Percentiles rank a stretch among this genome's conserved stretches.
Conservation (phyloP, 2,113 vertebrate genomes). For the Lycaon pictus region DNA sequence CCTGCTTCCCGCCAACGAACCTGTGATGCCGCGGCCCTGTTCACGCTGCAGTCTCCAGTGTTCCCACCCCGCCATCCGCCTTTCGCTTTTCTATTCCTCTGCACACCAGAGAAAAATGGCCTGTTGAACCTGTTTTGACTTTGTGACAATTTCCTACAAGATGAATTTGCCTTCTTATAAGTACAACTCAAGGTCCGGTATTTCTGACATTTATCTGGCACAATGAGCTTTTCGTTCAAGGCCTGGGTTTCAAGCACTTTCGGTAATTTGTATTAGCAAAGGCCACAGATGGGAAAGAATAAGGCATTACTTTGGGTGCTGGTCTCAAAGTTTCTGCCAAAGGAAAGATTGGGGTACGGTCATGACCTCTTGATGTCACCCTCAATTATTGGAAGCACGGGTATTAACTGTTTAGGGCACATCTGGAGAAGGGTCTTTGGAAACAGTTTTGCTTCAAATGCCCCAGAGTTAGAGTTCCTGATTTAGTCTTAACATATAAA, state of each 20-base stretch:
- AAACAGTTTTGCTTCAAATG: neutral
- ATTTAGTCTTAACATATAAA: neutral
- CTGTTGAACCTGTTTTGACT: neutral
- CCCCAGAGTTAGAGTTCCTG: neutral
- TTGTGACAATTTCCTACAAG: conserved; percentile 10
- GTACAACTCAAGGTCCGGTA: neutral
- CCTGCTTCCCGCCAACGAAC: neutral
- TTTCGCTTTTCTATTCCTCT: neutral
- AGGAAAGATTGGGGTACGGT: neutral
- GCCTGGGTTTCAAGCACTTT: neutral
- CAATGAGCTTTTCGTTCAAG: conserved; percentile 49
- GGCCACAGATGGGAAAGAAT: neutral
- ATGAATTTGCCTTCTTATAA: conserved; percentile 55
- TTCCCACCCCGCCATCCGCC: neutral
- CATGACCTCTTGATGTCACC: conserved; percentile 14
- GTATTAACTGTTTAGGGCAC: neutral
- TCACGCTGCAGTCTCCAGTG: neutral
- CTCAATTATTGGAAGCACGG: neutral
- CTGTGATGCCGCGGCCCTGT: neutral
- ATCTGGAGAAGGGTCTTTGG: neutral
- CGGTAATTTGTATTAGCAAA: conserved; percentile 53
- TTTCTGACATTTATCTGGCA: conserved; percentile 52
- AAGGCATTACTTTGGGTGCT: neutral
- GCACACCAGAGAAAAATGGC: neutral
- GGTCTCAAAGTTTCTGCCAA: neutral